These are phyloP conservation scores for Odobenus rosmarus DNA, from an alignment of 2,113 vertebrate genomes.

Conservation along the genomic window DNA sequence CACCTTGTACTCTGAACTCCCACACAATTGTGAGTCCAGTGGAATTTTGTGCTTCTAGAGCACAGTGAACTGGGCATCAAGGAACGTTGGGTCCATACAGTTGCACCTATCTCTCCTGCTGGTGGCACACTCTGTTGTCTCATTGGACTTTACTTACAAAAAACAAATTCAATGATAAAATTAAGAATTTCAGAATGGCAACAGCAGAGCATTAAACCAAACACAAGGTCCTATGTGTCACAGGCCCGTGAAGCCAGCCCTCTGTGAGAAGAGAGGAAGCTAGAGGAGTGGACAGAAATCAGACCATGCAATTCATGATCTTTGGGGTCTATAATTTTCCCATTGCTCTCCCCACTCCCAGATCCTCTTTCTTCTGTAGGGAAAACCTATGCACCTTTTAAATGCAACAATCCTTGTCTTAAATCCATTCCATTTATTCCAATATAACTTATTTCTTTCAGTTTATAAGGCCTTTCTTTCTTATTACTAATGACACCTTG, in stretches of 20 bases:
- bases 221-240: neutral
- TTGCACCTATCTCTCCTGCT: neutral
- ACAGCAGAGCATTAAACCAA: neutral
- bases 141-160: neutral
- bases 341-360: neutral
- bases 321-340: neutral
- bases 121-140: neutral
- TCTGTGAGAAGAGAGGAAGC: neutral
- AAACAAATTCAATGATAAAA: neutral
- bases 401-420: neutral
- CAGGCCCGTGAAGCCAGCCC: neutral
- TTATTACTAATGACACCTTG: neutral
- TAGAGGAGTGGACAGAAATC: neutral
- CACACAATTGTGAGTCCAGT: rapidly evolving
- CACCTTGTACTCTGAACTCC: neutral
- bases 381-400: neutral
- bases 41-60: neutral
- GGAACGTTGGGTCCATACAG: neutral
- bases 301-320: neutral
- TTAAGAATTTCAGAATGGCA: neutral
- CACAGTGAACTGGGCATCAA: neutral
- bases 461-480: neutral
- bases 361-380: neutral
- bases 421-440: neutral
- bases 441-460: neutral